Conservation (phyloP, 2,113 vertebrate genomes). For the Raja brachyura region DNA sequence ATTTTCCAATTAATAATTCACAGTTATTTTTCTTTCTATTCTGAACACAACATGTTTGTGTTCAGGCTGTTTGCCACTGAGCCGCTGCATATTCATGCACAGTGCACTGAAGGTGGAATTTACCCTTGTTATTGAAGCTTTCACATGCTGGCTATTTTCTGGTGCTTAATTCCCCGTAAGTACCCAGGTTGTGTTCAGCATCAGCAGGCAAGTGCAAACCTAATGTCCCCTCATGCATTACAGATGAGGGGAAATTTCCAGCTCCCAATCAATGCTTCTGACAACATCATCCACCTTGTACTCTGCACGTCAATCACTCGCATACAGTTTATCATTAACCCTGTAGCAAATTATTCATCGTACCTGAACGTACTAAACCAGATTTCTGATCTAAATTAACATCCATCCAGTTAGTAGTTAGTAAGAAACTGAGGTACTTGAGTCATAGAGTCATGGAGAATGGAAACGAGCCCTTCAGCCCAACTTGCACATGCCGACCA, state of each 20-base stretch:
- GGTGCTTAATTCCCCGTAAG: neutral
- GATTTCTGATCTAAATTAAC: neutral
- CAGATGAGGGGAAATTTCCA: slow-evolving; percentile 20
- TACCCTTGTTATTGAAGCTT: neutral
- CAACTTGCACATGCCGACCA: too few species aligned
- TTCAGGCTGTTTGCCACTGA: neutral
- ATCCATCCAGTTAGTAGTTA: neutral
- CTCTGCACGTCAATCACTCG: neutral
- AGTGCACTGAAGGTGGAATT: neutral
- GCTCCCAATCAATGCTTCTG: neutral
- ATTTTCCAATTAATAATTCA: slow-evolving; percentile 25
- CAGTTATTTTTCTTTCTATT: neutral
- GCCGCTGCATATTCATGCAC: neutral
- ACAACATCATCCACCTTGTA: neutral
- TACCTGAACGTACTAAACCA: neutral
- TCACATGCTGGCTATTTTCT: neutral
- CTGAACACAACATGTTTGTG: neutral
- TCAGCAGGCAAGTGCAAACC: neutral
- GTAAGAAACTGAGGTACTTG: neutral
- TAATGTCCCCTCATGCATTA: slow-evolving; percentile 6
- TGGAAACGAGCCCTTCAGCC: too few species aligned
- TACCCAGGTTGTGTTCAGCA: neutral
- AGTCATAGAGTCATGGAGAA: neutral
- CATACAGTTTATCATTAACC: neutral
- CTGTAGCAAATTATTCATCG: neutral